These are phyloP conservation scores for Agrotis exclamationis DNA, from an alignment of 2,888 invertebrate species.

Conservation along the genomic window DNA sequence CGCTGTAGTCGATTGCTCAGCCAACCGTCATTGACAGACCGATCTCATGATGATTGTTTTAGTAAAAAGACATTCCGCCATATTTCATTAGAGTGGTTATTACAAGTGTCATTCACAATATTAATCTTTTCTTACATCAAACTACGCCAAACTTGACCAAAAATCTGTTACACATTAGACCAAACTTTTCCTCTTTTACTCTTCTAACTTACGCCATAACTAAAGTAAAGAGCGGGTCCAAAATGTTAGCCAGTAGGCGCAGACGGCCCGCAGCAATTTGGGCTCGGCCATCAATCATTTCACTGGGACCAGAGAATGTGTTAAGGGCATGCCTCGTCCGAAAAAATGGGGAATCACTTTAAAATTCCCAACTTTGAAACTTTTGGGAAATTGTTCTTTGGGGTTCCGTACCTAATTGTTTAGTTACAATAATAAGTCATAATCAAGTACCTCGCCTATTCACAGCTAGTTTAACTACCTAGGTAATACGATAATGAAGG, in stretches of 20 bases:
- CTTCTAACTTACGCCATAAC: constrained; percentile 51
- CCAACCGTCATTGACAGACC: too few relatives aligned
- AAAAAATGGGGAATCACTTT: constrained; percentile 17
- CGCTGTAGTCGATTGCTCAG: too few relatives aligned
- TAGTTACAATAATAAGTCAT: too few relatives aligned
- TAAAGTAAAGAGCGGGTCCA: constrained; percentile 62
- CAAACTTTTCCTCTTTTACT: background rate
- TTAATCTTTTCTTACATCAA: too few relatives aligned
- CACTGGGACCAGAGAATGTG: constrained; percentile 53
- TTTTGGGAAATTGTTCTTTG: constrained; percentile 18
- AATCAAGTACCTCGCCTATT: too few relatives aligned
- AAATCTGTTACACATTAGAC: background rate
- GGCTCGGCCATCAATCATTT: constrained; percentile 71
- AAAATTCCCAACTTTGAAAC: constrained; percentile 20
- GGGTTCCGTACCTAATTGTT: background rate
- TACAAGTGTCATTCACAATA: too few relatives aligned
- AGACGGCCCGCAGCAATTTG: constrained; percentile 66
- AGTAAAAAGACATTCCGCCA: too few relatives aligned
- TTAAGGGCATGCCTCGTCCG: constrained; percentile 49
- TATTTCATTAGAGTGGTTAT: too few relatives aligned
- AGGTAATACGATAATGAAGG: too few relatives aligned
- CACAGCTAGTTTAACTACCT: too few relatives aligned
- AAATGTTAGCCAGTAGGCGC: constrained; percentile 61
- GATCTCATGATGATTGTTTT: too few relatives aligned
- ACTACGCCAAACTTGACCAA: too few relatives aligned